These are phyloP conservation scores for Calliopum simillimum DNA, from an alignment of 2,888 invertebrate species.

Conservation along the genomic window DNA sequence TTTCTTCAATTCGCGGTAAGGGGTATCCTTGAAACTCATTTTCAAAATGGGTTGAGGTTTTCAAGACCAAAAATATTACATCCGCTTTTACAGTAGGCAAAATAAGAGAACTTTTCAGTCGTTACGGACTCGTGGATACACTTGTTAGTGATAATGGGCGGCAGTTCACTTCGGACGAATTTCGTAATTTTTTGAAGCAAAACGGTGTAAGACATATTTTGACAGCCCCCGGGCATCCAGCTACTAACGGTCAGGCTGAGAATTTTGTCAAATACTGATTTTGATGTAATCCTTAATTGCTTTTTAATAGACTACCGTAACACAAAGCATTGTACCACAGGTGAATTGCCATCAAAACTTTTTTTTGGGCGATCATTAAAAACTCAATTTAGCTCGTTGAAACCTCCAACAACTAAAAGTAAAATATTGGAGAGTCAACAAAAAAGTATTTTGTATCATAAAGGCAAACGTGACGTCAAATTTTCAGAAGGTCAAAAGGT, in stretches of 20 bases:
- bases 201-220: too few species aligned
- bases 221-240: constrained; percentile 45
- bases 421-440: constrained; percentile 47
- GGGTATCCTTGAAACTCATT: too few species aligned
- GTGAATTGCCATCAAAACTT: too few species aligned
- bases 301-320: too few species aligned
- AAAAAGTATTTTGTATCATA: too few species aligned
- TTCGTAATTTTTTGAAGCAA: constrained; percentile 26
- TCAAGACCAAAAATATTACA: constrained; percentile 41
- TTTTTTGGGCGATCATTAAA: too few species aligned
- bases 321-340: too few species aligned
- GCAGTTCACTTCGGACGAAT: constrained; percentile 36
- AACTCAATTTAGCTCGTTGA: too few species aligned
- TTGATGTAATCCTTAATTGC: too few species aligned
- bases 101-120: constrained; percentile 34
- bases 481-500: too few species aligned
- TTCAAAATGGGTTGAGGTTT: constrained; percentile 42
- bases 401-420: too few species aligned
- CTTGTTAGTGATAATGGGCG: constrained; percentile 38
- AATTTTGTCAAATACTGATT: constrained; percentile 44
- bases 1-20: constrained; percentile 52
- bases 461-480: too few species aligned
- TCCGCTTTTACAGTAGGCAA: constrained; percentile 34
- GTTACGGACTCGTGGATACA: constrained; percentile 27
- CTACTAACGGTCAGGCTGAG: constrained; percentile 52